Evolutionary conservation across 2,113 vertebrate genomes (phyloP).

Genomic region (Oryctolagus cuniculus): DNA sequence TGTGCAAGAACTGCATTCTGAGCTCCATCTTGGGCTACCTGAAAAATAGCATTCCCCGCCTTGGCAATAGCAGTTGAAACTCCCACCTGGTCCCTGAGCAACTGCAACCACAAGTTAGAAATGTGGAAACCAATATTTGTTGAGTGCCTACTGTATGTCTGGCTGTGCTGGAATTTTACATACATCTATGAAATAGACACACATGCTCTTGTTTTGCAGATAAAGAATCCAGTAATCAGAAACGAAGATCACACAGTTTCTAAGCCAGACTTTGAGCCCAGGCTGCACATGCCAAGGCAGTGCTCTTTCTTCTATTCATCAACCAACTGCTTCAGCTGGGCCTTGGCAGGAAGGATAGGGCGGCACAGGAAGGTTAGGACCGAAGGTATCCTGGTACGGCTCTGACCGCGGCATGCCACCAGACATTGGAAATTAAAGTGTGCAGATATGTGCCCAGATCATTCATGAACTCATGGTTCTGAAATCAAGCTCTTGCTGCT

Average conservation of each 20-base stretch:
- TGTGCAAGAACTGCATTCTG: neutral
- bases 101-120: conserved; percentile 58
- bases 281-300: neutral
- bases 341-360: neutral
- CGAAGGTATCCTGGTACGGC: neutral
- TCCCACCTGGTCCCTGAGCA: conserved; percentile 76
- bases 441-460: neutral
- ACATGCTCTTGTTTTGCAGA: conserved; percentile 1
- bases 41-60: conserved; percentile 73
- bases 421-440: neutral
- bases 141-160: conserved; percentile 39
- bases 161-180: neutral
- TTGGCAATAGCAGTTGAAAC: conserved; percentile 61
- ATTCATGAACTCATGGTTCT: neutral
- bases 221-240: conserved; percentile 29
- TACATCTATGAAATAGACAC: neutral
- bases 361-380: neutral
- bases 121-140: conserved; percentile 29
- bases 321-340: neutral
- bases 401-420: neutral
- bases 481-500: neutral
- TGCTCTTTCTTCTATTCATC: neutral
- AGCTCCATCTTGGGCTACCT: conserved; percentile 67
- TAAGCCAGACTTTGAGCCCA: conserved; percentile 6
- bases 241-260: neutral